Conservation (phyloP, 2,797 vertebrate species). For the Oryzias dopingdopingensis region DNA sequence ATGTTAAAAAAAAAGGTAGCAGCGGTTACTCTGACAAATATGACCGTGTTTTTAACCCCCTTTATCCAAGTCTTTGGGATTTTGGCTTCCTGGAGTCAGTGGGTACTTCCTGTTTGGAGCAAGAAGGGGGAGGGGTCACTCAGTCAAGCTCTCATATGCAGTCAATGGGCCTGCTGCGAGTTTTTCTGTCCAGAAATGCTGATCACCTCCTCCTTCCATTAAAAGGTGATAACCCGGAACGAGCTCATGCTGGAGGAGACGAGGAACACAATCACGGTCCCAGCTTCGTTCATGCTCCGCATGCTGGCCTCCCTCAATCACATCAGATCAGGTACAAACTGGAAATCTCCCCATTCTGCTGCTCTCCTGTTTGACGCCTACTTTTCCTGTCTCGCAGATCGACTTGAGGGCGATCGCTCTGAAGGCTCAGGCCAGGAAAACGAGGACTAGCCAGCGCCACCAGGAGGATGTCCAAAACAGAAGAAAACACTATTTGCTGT, state of each 20-base stretch:
- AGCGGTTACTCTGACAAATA: too few species aligned
- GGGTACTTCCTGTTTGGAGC: too few species aligned
- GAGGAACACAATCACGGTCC: slow-evolving; percentile 97
- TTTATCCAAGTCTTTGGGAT: too few species aligned
- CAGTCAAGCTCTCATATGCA: too few species aligned
- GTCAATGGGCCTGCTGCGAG: too few species aligned
- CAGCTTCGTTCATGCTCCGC: slow-evolving; percentile 97
- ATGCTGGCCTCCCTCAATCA: slow-evolving; percentile 97
- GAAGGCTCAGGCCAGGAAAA: slow-evolving; percentile 96
- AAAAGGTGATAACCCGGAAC: slow-evolving; percentile 94
- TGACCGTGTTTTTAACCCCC: too few species aligned
- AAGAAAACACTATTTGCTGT: slow-evolving; percentile 64
- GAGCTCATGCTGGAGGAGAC: slow-evolving; percentile 98
- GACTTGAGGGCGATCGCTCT: slow-evolving; percentile 90
- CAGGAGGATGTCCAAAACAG: slow-evolving; percentile 45
- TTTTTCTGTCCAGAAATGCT: neutral
- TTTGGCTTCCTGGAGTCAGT: too few species aligned
- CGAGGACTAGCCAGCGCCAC: slow-evolving; percentile 85
- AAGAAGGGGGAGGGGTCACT: too few species aligned
- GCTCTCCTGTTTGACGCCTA: neutral
- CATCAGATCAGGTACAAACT: slow-evolving; percentile 70
- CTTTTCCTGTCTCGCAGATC: slow-evolving; percentile 73
- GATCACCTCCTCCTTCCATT: neutral
- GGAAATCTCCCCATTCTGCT: neutral
- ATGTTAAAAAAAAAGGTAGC: too few species aligned